phyloP scores from a whole-genome alignment of 2,797 vertebrate species.

The Tragopan temminckii region DNA sequence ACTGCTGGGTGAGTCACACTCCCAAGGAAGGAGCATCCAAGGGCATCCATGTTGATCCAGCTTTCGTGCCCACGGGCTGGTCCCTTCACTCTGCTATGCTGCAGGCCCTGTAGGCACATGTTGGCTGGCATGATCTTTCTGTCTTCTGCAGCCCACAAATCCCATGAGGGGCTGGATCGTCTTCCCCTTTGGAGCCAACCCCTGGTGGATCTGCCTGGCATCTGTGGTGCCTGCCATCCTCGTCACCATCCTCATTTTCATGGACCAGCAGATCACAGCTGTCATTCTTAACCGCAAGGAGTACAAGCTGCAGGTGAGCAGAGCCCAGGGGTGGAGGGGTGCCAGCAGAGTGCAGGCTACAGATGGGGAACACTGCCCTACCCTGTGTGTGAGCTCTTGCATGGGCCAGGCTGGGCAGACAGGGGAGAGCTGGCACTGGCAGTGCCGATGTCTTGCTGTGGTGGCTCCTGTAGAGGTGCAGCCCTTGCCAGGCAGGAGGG shows the following conservation, averaged over 20 bases:
- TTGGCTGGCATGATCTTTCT: neutral
- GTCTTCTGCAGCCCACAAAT: slow-evolving; percentile 80
- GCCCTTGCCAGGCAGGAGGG: neutral
- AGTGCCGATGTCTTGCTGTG: neutral
- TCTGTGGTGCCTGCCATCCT: slow-evolving; percentile 79
- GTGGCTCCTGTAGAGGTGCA: neutral
- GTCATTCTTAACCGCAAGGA: slow-evolving; percentile 85
- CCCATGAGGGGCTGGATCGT: slow-evolving; percentile 81
- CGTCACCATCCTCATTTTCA: slow-evolving; percentile 85
- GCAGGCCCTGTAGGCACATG: neutral
- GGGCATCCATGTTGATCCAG: neutral
- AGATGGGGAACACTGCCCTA: rapidly evolving
- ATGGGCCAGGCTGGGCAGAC: neutral
- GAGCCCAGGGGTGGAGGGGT: neutral
- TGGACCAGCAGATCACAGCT: slow-evolving; percentile 88
- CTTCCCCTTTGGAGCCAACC: slow-evolving; percentile 80
- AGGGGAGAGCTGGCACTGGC: neutral
- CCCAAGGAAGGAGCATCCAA: rapidly evolving
- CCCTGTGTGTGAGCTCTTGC: neutral
- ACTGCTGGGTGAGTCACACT: neutral
- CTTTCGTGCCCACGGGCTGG: neutral
- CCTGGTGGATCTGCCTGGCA: slow-evolving; percentile 84
- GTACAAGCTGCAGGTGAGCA: slow-evolving; percentile 80
- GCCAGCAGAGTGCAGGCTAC: neutral
- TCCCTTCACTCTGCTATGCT: rapidly evolving